phyloP scores from a whole-genome alignment of 2,797 vertebrate genomes.

The Eulemur albifrons region DNA sequence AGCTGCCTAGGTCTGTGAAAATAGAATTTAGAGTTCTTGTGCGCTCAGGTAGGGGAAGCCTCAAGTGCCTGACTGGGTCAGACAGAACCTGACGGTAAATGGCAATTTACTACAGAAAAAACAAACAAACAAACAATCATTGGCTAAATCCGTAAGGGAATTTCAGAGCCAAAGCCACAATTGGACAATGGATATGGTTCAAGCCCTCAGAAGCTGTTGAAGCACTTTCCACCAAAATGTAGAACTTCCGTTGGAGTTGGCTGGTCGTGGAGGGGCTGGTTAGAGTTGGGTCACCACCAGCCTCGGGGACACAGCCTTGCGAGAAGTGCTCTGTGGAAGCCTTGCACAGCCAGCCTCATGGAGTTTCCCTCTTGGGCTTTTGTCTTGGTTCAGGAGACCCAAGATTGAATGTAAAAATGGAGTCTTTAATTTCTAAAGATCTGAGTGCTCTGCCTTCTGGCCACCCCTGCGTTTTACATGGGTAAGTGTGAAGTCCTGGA shows the following conservation, averaged over 20 bases:
- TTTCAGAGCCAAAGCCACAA: not conserved
- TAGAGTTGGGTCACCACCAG: not conserved
- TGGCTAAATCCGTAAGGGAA: not conserved
- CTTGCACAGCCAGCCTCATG: not conserved
- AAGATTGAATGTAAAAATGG: not conserved
- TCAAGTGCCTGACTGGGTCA: not conserved
- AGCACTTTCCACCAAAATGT: not conserved
- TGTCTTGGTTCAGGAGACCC: not conserved
- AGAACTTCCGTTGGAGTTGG: not conserved
- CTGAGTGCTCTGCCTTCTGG: not conserved
- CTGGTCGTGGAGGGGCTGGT: not conserved
- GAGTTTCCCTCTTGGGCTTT: not conserved
- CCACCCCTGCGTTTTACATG: not conserved
- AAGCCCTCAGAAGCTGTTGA: not conserved
- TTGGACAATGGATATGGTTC: not conserved
- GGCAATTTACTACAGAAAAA: not conserved
- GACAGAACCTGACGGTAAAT: not conserved
- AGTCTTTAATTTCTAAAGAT: not conserved
- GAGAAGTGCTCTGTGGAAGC: accelerated
- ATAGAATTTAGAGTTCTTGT: not conserved
- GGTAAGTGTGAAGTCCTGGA: not conserved
- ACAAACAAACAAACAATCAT: not conserved
- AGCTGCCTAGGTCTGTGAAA: not conserved
- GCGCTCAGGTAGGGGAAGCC: not conserved
- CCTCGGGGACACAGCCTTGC: not conserved